These are phyloP conservation scores for Trachelus iudaicus DNA, from an alignment of 2,888 invertebrate genomes.

Conservation along the genomic window DNA sequence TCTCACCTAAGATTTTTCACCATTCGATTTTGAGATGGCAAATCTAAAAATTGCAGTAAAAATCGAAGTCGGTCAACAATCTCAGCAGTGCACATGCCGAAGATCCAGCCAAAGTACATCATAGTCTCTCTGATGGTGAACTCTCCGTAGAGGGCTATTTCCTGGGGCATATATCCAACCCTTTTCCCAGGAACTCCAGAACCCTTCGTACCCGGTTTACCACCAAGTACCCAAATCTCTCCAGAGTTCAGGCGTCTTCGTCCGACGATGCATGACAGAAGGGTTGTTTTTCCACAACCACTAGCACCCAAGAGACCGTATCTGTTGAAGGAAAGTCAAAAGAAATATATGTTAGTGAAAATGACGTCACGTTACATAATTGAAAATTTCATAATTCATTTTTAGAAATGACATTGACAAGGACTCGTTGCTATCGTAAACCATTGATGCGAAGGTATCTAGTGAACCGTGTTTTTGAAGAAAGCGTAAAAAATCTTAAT, in stretches of 20 bases:
- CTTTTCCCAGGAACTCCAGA: conserved; percentile 92
- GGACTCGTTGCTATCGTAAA: neutral
- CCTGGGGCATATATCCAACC: conserved; percentile 98
- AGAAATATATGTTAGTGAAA: neutral
- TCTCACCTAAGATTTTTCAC: conserved; percentile 79
- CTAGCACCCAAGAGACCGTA: conserved; percentile 95
- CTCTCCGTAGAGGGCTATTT: conserved; percentile 90
- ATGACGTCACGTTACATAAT: no score
- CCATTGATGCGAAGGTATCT: no score
- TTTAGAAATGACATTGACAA: neutral
- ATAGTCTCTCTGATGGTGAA: conserved; percentile 95
- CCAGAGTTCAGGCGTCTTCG: conserved; percentile 86
- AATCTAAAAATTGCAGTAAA: conserved; percentile 88
- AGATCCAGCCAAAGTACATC: conserved; percentile 97
- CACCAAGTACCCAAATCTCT: conserved; percentile 90
- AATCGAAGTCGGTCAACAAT: conserved; percentile 86
- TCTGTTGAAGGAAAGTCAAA: conserved; percentile 67
- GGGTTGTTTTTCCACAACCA: conserved; percentile 96
- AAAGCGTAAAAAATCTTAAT: neutral
- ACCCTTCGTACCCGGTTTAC: conserved; percentile 88
- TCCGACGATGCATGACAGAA: conserved; percentile 92
- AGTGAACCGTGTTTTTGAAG: neutral
- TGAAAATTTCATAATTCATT: neutral
- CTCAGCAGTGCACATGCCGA: conserved; percentile 88
- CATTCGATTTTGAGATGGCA: conserved; percentile 86